These are phyloP conservation scores for Hyperoplus lanceolatus DNA, from an alignment of 2,797 vertebrate species.

Conservation along the genomic window DNA sequence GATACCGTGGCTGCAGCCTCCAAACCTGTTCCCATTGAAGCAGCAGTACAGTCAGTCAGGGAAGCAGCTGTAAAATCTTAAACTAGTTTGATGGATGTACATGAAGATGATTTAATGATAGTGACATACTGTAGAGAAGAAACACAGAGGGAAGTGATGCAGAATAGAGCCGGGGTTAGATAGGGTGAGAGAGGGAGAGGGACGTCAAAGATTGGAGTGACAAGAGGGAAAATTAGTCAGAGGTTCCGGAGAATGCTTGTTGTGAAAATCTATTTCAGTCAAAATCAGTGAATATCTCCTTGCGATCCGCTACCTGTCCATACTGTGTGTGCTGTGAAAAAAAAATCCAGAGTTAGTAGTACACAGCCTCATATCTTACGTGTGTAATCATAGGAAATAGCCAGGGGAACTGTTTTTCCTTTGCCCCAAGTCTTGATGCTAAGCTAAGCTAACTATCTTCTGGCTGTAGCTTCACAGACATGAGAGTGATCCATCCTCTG, in stretches of 20 bases:
- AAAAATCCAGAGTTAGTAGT: no score
- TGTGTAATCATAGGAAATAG: no score
- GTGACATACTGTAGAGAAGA: not conserved
- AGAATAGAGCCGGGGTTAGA: not conserved
- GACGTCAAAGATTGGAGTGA: not conserved
- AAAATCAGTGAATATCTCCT: no score
- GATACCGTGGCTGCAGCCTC: constrained; percentile 42
- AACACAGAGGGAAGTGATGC: not conserved
- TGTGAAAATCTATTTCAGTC: no score
- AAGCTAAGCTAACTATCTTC: not conserved
- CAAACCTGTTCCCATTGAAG: not conserved
- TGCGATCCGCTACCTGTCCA: no score
- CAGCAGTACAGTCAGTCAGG: constrained; percentile 6
- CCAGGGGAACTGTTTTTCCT: no score
- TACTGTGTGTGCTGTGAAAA: no score
- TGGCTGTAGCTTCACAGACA: not conserved
- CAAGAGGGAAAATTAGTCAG: not conserved
- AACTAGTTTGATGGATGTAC: not conserved
- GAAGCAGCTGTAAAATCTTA: not conserved
- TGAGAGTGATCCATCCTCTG: not conserved
- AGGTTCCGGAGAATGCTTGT: no score
- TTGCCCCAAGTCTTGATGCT: not conserved
- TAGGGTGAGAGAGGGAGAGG: not conserved
- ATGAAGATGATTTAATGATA: constrained; percentile 21
- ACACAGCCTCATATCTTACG: no score